A percentile compares a stretch with the other conserved stretches of the same genome.
Conservation (phyloP, 2,797 vertebrate species). For the Molothrus aeneus region DNA sequence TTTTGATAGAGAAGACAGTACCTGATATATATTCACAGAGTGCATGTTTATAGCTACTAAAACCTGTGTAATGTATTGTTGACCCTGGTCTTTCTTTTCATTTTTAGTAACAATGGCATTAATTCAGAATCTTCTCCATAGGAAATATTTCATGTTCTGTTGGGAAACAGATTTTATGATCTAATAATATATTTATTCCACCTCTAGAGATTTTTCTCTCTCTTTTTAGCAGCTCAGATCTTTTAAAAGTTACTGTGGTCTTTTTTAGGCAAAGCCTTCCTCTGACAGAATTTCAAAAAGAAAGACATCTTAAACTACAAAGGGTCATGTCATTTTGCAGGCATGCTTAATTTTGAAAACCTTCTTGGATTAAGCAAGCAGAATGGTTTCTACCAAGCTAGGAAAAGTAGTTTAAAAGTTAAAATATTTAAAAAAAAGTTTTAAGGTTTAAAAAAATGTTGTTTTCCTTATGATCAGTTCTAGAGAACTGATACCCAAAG, state of each 20-base stretch:
- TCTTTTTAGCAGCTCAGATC: background rate
- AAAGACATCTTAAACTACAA: background rate
- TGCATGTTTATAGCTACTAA: background rate
- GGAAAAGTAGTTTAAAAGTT: background rate
- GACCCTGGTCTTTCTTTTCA: background rate
- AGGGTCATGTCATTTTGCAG: background rate
- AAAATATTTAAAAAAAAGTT: background rate
- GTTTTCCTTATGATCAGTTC: background rate
- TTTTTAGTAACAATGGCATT: background rate
- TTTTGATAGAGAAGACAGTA: background rate
- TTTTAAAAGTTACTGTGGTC: background rate
- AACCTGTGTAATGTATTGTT: background rate
- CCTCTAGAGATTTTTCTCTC: background rate
- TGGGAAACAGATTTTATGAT: background rate
- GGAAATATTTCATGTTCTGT: background rate
- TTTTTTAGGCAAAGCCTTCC: background rate
- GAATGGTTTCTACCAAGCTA: background rate
- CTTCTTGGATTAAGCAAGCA: background rate
- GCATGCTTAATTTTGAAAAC: background rate
- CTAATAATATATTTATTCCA: background rate
- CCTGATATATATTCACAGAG: background rate
- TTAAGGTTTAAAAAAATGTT: background rate
- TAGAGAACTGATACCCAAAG: background rate
- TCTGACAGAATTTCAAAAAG: background rate
- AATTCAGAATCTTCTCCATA: background rate